Evolutionary conservation across 2,888 invertebrate genomes (phyloP).

Genomic region (Stenchaetothrips biformis): DNA sequence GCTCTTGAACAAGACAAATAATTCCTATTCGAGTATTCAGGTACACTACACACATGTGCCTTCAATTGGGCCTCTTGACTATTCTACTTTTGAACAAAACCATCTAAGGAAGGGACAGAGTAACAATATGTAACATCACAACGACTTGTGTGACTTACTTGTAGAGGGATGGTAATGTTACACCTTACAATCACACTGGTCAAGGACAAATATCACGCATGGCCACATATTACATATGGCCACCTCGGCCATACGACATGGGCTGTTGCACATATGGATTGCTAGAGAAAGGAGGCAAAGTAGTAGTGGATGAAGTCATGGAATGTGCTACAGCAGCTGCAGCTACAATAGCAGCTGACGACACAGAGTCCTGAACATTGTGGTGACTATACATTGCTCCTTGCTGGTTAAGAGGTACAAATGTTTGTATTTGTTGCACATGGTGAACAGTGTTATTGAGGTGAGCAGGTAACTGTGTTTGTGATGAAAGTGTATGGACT

Average conservation of each 20-base stretch:
- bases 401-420: not conserved
- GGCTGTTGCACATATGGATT: conserved; percentile 35
- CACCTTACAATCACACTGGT: no score
- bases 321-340: conserved; percentile 36
- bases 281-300: conserved; percentile 35
- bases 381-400: not conserved
- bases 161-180: no score
- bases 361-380: not conserved
- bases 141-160: no score
- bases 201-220: not conserved
- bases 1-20: no score
- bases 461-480: conserved; percentile 8
- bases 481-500: not conserved
- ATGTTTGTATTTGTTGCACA: not conserved
- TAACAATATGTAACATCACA: no score
- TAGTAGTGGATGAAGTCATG: conserved; percentile 28
- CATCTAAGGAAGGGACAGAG: no score
- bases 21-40: conserved; percentile 2
- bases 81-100: no score
- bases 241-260: conserved; percentile 30
- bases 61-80: no score
- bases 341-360: conserved; percentile 32
- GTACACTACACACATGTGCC: conserved; percentile 29
- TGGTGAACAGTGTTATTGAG: conserved; percentile 1
- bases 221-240: conserved; percentile 29